Percentiles rank a stretch among this genome's conserved stretches.
Conservation (phyloP, 2,113 vertebrate genomes). For the Tretioscincus oriximinensis region DNA sequence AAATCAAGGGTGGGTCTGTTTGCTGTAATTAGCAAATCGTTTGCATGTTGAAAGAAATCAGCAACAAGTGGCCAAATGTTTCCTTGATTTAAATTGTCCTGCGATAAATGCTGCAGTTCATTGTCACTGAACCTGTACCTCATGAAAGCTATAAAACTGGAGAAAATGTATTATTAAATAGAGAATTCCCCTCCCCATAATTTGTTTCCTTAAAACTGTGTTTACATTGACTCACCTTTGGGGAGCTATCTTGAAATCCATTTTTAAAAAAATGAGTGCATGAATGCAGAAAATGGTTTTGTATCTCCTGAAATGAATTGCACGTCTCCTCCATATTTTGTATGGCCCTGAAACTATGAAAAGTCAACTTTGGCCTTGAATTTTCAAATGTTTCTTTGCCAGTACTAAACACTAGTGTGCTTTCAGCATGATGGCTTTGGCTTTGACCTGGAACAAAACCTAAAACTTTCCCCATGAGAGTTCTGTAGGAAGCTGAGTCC, state of each 20-base stretch:
- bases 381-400: not conserved
- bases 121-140: not conserved
- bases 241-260: not conserved
- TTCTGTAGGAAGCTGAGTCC: not conserved
- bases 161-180: not conserved
- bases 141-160: not conserved
- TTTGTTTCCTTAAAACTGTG: constrained; percentile 8
- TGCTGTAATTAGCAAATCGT: not conserved
- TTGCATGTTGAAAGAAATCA: accelerated
- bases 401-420: not conserved
- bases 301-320: constrained; percentile 32
- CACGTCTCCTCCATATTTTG: not conserved
- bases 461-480: not conserved
- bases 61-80: not conserved
- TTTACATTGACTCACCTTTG: not conserved
- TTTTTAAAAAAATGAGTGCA: not conserved
- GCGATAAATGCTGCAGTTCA: not conserved
- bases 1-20: not conserved
- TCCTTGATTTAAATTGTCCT: not conserved
- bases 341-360: not conserved
- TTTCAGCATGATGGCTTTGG: too few species aligned
- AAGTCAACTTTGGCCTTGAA: not conserved
- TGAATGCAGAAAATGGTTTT: constrained; percentile 44
- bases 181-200: not conserved
- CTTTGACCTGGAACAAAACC: not conserved